Evolutionary conservation across 2,888 invertebrate genomes (phyloP).

Genomic region (Poecilus cupreus): DNA sequence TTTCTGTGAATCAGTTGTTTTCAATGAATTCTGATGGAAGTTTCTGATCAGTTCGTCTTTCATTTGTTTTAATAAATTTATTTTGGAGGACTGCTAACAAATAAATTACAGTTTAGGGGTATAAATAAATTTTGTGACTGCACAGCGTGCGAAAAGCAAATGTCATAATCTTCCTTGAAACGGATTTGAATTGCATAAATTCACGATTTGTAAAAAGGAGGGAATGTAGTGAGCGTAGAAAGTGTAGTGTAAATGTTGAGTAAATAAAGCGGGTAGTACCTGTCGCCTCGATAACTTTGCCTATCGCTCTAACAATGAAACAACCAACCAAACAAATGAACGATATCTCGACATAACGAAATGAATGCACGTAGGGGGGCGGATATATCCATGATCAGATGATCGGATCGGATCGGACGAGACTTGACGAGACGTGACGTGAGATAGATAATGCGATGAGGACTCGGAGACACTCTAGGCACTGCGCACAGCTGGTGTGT

Average conservation of each 20-base stretch:
- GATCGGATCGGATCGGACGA: constrained; percentile 29
- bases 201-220: too few species aligned
- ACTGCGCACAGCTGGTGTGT: constrained; percentile 64
- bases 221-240: too few species aligned
- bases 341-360: constrained; percentile 18
- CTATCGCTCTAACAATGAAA: constrained; percentile 45
- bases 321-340: constrained; percentile 21
- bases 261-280: background rate
- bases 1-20: too few species aligned
- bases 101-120: too few species aligned
- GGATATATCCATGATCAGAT: constrained; percentile 20
- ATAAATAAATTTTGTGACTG: too few species aligned
- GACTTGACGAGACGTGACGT: constrained; percentile 17
- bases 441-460: background rate
- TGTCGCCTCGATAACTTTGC: background rate
- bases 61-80: too few species aligned
- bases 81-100: too few species aligned
- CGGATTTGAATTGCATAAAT: too few species aligned
- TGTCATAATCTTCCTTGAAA: too few species aligned
- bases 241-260: background rate
- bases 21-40: too few species aligned
- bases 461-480: constrained; percentile 67
- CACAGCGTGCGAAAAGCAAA: too few species aligned
- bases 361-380: constrained; percentile 44
- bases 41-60: too few species aligned